Evolutionary conservation across 1,140 invertebrate species (phyloP).

Genomic region (Rhizoglyphus robini): DNA sequence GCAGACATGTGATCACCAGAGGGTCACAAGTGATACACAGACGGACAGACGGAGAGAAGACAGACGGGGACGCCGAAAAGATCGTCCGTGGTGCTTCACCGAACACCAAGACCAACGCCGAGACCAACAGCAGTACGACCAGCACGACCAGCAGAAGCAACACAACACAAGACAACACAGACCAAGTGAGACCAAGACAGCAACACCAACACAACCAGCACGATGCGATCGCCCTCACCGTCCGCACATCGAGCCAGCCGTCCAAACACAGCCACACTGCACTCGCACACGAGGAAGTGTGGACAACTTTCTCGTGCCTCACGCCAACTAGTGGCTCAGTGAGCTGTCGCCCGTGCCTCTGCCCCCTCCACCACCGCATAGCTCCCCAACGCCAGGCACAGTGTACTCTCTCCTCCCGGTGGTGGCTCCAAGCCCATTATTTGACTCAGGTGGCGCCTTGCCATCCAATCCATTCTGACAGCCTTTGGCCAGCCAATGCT

Average conservation of each 20-base stretch:
- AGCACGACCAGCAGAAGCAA: too few relatives aligned
- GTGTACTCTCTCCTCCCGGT: neutral
- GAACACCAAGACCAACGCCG: neutral
- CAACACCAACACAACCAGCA: neutral
- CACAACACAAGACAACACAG: too few relatives aligned
- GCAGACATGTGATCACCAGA: too few relatives aligned
- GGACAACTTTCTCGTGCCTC: too few relatives aligned
- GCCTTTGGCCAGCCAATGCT: neutral
- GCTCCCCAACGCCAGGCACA: neutral
- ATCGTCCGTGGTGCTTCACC: too few relatives aligned
- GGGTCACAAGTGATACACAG: too few relatives aligned
- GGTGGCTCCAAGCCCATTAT: too few relatives aligned
- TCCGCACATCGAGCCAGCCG: neutral
- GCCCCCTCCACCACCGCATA: neutral
- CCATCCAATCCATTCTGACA: neutral
- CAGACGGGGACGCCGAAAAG: too few relatives aligned
- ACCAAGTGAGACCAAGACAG: neutral
- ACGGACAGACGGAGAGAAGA: neutral
- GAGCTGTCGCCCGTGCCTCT: too few relatives aligned
- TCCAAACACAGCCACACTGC: neutral
- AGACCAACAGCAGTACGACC: neutral
- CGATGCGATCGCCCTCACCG: neutral
- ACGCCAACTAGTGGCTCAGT: too few relatives aligned
- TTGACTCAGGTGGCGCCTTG: neutral
- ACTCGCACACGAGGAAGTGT: too few relatives aligned